phyloP scores from a whole-genome alignment of 2,888 invertebrate genomes.

The Drosophila demipolita region DNA sequence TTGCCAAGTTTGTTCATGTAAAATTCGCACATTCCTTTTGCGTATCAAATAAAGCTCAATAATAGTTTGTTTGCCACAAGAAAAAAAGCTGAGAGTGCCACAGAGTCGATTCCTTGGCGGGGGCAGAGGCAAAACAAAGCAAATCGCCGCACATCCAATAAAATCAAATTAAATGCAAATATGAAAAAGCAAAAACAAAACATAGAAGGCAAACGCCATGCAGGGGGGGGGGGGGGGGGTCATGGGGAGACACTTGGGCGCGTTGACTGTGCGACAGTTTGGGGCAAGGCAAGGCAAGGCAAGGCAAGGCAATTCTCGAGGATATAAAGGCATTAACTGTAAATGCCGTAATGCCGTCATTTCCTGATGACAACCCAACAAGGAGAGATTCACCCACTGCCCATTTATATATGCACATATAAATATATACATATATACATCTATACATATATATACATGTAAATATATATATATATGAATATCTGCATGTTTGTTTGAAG shows the following conservation, averaged over 20 bases:
- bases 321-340: constrained; percentile 79
- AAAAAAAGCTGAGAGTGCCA: neutral
- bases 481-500: neutral
- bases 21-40: constrained; percentile 10
- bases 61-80: constrained; percentile 33
- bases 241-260: neutral
- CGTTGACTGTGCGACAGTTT: constrained; percentile 6
- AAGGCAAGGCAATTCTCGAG: constrained; percentile 64
- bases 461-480: neutral
- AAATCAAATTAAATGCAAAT: constrained; percentile 71
- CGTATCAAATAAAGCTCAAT: constrained; percentile 17
- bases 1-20: neutral
- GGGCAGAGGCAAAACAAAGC: neutral
- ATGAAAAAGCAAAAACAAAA: constrained; percentile 20
- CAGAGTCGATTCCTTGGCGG: constrained; percentile 4
- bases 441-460: neutral
- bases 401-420: constrained; percentile 1
- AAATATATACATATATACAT: neutral
- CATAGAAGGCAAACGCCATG: constrained; percentile 28
- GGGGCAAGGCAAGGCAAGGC: neutral
- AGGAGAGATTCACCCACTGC: constrained; percentile 44
- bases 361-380: constrained; percentile 71
- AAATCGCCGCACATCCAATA: constrained; percentile 55
- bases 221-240: neutral
- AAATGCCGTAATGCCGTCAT: constrained; percentile 78